phyloP scores from a whole-genome alignment of 2,797 vertebrate genomes.

The Falco concolor region DNA sequence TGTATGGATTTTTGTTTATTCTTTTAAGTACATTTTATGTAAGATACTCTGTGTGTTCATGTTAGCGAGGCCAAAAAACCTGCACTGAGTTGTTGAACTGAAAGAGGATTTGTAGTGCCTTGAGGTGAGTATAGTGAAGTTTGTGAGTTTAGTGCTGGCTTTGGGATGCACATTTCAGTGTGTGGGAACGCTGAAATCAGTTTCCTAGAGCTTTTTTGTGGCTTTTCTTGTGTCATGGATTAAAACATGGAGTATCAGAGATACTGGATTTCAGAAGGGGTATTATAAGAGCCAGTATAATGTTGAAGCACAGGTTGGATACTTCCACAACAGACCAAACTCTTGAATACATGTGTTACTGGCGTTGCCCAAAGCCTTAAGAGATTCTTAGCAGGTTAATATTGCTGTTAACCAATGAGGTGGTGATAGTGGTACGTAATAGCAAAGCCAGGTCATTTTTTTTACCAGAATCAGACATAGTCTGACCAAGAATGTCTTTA shows the following conservation, averaged over 20 bases:
- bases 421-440: accelerated
- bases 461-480: not conserved
- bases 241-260: not conserved
- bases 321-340: not conserved
- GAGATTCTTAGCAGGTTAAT: not conserved
- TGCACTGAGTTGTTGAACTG: not conserved
- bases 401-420: not conserved
- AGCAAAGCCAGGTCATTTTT: not conserved
- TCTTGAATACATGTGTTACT: not conserved
- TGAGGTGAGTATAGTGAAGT: not conserved
- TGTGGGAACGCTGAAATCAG: not conserved
- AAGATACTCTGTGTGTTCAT: not conserved
- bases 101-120: not conserved
- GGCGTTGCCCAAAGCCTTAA: not conserved
- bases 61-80: not conserved
- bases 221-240: not conserved
- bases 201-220: not conserved
- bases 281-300: not conserved
- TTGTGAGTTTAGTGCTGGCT: not conserved
- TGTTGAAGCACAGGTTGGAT: not conserved
- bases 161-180: not conserved
- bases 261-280: not conserved
- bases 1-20: not conserved
- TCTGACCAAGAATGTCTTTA: not conserved
- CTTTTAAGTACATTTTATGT: not conserved